Base-by-base conservation (phyloP, 2,113 vertebrate genomes). In the Ovibos moschatus region DNA sequence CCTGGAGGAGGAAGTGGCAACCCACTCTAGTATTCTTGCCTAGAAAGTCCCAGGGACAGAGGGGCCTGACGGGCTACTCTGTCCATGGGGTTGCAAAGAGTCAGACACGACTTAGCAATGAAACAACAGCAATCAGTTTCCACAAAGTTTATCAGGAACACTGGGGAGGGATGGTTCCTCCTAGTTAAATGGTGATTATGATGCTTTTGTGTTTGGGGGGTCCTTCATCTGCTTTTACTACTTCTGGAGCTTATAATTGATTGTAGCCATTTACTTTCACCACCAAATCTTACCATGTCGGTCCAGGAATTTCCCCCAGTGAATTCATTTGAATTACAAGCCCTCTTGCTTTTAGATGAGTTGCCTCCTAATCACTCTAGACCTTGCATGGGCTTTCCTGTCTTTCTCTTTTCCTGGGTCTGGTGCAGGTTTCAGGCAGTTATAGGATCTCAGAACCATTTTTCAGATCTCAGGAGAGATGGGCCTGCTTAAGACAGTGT, bases 91-190 rank as follows among this genome's bases (percentile, higher is more conserved):
- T 40, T 1, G 1, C 19, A 74, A 74, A 40, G 67, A 74, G 21
- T 74, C 36, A 74, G 67, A 74, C 36, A 23, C 1, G 19, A 25
- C 36, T 74, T 74, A 40, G 21, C 67, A 40, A 40, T 40, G 25
- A 23, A 74, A 40, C 67, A 40, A 12, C 67, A 71, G 19, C 67
- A 23, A 12, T 2, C 15, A 1, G 27, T 83, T 76, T 90, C 25
- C 14, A 7, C 5, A 2, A n/a, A 19, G n/a, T 15, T 62, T 6
- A 83, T 55, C 33, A 8, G 2, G 7, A 3, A 7, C 4, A 3
- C 12, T 33, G 10, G 2, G 1, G 25, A 64, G 58, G 81, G 53
- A 7, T 1, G 7, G 3, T 27, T 11, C 15, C 58, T 60, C 23
- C 57, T 60, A 12, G 79, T 81, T 74, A 45, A 23, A 16, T 3